Evolutionary conservation across 2,113 vertebrate species (phyloP), one percentile per base, ranked within the genome.

Genomic region (Astatotilapia flaviijosephi): DNA sequence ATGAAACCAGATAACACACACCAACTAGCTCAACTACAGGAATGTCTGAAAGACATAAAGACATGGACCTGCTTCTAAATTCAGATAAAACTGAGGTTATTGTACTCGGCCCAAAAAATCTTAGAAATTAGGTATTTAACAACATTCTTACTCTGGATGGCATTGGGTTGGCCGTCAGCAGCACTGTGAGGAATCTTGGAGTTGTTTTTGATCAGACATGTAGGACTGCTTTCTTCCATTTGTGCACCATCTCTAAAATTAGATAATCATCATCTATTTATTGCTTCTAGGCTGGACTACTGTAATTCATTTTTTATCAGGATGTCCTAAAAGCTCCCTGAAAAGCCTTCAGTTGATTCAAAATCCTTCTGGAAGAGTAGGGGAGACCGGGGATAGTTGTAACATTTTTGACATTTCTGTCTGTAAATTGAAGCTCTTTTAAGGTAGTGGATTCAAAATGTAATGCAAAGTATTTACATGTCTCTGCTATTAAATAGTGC

Each of bases 171-270:
- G 60, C 60, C 19, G 4, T 19, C 33, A 65, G 31, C 19, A n/a
- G 33, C 60, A 65, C 3, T 7, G 60, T 65, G 33, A 5, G 19
- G 60, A 65, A 65, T n/a, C 60, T n/a, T 35, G 4, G 9, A 65
- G 31, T 65, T 65, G 33, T 37, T 65, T 65, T 65, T 1, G 4
- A 65, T 65, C 33, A 65, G 1, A 37, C 33, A 37, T 65, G 33
- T 37, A 65, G 4, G 60, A 37, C 17, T 65, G 60, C 31, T 12
- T 65, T 65, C 4, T 65, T 65, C 31, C 17, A 7, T 65, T 65
- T 65, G 33, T 37, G 33, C 60, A 65, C 19, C 31, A 65, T 65
- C 60, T 37, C 60, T 65, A 65, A 65, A 65, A 65, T n/a, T 37
- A n/a, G 10, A n/a, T 35, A 37, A 65, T 10, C 5, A 31, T 37